These are phyloP conservation scores for Hemicentrotus pulcherrimus DNA, from an alignment of 35 echinoderm and acorn worm genomes.

Conservation along the genomic window DNA sequence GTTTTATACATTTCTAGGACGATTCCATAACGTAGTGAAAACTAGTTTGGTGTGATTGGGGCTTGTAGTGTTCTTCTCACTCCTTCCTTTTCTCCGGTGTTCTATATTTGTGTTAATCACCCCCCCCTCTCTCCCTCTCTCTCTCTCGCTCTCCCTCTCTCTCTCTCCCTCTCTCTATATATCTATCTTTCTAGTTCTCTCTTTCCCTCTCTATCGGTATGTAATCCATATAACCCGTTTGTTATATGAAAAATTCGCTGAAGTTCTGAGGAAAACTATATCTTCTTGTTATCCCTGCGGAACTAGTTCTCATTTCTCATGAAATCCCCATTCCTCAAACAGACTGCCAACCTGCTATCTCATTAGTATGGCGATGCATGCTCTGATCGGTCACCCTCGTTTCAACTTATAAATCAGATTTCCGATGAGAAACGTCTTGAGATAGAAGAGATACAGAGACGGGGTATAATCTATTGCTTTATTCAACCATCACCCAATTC, in stretches of 20 bases:
- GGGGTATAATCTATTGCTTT: not conserved
- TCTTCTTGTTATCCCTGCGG: not conserved
- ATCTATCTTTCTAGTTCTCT: no score
- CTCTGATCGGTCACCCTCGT: not conserved
- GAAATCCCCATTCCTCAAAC: not conserved
- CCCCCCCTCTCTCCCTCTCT: no score
- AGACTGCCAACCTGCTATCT: not conserved
- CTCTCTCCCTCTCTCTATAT: not conserved
- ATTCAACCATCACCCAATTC: not conserved
- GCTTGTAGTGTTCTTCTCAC: no score
- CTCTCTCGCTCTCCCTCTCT: no score
- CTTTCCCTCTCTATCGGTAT: no score
- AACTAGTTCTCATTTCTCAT: not conserved
- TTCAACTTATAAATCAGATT: slow-evolving; percentile 13
- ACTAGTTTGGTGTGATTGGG: no score
- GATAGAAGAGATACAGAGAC: not conserved
- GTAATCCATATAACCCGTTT: no score
- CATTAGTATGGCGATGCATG: not conserved
- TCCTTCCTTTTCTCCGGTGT: no score
- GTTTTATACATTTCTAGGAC: no score
- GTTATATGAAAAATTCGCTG: not conserved
- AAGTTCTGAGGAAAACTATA: not conserved
- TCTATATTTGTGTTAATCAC: no score
- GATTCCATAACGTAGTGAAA: no score
- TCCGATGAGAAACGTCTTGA: not conserved